Evolutionary conservation across 2,113 vertebrate species (phyloP), one percentile per base, ranked within the genome.

Genomic region (Calidris pygmaea): DNA sequence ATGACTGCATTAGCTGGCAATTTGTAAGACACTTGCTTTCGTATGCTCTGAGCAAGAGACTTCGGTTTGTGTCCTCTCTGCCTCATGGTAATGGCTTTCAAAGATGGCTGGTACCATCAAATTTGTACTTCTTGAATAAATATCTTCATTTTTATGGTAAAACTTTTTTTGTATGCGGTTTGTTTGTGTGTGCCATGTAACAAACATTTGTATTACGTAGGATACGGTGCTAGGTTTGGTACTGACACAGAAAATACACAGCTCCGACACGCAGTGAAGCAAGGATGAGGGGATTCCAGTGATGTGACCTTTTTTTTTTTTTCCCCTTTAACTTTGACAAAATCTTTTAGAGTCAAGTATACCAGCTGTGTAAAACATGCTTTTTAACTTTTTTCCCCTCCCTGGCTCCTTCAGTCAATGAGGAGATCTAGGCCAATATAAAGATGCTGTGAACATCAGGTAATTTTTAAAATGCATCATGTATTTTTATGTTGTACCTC

Each of bases 101-200:
- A 97, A 91, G 97, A 97, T 97, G 97, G 97, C 97, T 97, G 97
- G 97, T 97, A 97, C 97, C 97, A 97, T 97, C 97, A 88, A 63
- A 94, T 97, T 97, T 97, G 97, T 97, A 97, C 96, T 97, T 97
- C 97, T 97, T 97, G 96, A 97, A 97, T 97, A 97, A 97, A 97
- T 94, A 96, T 95, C 71, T 96, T 95, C 97, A 97, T 97, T 97
- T 97, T 97, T 97, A 97, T 94, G 97, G 95, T 94, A 97, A 96
- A 92, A 22, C 23, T 8, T 10, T 10, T 80, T 55, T 39, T 50
- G 45, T 68, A 74, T 27, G 95, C 11, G 0, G 53, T 79, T 77
- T 35, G n/a, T 96, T 41, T 76, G 81, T 81, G 87, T 89, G 86
- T 94, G 79, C 84, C 37, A 12, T 7, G 92, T 89, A 71, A 86